Percentiles rank a stretch among this genome's conserved stretches.
These are phyloP conservation scores for Heteromyza rotundicornis DNA, from an alignment of 2,888 invertebrate genomes.

Conservation along the genomic window DNA sequence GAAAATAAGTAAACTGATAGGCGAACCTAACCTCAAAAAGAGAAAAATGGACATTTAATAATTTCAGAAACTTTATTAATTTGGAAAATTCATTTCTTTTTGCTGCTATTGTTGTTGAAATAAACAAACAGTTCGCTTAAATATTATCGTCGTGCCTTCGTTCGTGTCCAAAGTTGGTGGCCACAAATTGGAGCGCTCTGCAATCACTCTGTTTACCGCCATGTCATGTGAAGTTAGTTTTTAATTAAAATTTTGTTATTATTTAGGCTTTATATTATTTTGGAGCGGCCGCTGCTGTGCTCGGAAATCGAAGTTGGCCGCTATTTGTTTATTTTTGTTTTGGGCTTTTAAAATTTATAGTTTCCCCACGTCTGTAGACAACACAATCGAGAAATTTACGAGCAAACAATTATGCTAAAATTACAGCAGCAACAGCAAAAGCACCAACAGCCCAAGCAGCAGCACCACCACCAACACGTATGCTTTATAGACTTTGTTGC, in stretches of 20 bases:
- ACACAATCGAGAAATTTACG: constrained; percentile 15
- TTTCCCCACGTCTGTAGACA: neutral
- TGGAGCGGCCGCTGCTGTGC: neutral
- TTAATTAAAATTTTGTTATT: constrained; percentile 4
- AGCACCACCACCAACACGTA: too few relatives aligned
- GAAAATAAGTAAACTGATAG: too few relatives aligned
- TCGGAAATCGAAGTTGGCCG: neutral
- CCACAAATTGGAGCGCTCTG: neutral
- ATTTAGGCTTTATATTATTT: too few relatives aligned
- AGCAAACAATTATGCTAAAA: constrained; percentile 12
- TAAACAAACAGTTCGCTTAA: neutral
- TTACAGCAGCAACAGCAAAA: too few relatives aligned
- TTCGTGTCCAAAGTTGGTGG: neutral
- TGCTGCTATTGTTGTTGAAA: neutral
- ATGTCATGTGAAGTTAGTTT: neutral
- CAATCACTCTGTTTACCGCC: neutral
- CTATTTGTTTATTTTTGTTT: neutral
- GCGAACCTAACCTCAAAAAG: too few relatives aligned
- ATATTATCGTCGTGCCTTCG: neutral
- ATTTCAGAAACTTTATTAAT: neutral
- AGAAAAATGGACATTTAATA: too few relatives aligned
- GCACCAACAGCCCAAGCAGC: too few relatives aligned
- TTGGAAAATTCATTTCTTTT: neutral
- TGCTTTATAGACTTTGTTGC: too few relatives aligned
- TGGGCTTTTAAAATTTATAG: neutral